Conservation (phyloP, 2,113 vertebrate species). For the Gorsachius goisagi region DNA sequence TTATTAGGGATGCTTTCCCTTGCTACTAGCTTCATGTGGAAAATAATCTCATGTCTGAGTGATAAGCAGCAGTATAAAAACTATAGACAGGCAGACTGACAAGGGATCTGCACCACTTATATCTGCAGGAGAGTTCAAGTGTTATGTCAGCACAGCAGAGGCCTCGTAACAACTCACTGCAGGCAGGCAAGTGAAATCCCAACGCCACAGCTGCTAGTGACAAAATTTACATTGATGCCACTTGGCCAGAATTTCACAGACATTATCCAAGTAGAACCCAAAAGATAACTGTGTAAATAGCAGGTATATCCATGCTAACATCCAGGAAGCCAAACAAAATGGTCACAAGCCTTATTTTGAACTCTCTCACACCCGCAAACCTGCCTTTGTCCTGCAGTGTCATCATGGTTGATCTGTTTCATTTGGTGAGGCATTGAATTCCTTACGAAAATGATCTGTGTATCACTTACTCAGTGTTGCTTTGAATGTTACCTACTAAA, state of each 20-base stretch:
- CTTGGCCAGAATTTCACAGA: background rate
- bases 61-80: background rate
- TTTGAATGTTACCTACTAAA: background rate
- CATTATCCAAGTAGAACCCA: background rate
- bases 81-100: background rate
- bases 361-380: background rate
- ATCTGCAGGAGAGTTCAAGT: background rate
- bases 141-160: background rate
- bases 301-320: background rate
- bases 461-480: background rate
- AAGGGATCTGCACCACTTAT: background rate
- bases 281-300: background rate
- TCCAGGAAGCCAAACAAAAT: background rate
- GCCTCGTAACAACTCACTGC: background rate
- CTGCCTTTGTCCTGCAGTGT: background rate
- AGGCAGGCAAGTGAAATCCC: background rate
- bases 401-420: background rate
- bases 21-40: background rate
- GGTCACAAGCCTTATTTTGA: background rate
- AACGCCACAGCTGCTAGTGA: background rate
- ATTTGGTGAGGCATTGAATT: background rate
- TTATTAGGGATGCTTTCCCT: background rate
- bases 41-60: background rate
- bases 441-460: background rate
- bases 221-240: background rate